Base-by-base conservation (phyloP, 2,888 invertebrate genomes). In the Acleris cristana region DNA sequence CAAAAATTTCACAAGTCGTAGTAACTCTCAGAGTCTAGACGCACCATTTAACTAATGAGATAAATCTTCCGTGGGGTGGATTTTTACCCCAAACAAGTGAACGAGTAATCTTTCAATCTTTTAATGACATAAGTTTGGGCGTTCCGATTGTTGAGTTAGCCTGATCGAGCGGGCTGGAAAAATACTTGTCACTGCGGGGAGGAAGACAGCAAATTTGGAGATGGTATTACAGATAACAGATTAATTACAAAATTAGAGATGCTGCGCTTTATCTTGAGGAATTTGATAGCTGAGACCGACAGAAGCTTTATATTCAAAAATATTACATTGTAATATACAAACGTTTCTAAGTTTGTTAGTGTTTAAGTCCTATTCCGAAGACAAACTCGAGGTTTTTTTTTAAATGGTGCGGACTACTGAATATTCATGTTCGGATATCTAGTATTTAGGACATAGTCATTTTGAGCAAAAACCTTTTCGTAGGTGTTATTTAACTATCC, bases 11-110 rank as follows among this genome's bases (percentile, higher is more conserved):
- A 72, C 76, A 69, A 73, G 72, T 79, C 66, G 79, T 80, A 79
- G 82, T 79, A 81, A 83, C 79, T 76, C 75, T 76, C 69, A 65
- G 48, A 52, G 73, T 78, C 83, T 84, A 82, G 81, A 79, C 89
- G 88, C 83, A 77, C 86, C 90, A 90, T 92, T 92, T 87, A 90
- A 90, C 90, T 89, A 90, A 92, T 88, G 86, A 89, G 88, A 91
- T 90, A 89, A 91, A 89, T 90, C 88, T 86, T 79, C 79, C 26
- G 79, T 48, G 52, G 74, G 79, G 84, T 85, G 74, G 80, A 81
- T 86, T 88, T 86, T 86, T 86, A 86, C 88, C 90, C 89, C 81
- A 73, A 78, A 80, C 77, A 79, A 82, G 79, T 78, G 85, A 82
- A 84, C 80, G 79, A 86, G 89, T 86, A 91, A 92, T 92, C 90